phyloP scores from a whole-genome alignment of 1,140 invertebrate species.

The Calliopsis andreniformis region DNA sequence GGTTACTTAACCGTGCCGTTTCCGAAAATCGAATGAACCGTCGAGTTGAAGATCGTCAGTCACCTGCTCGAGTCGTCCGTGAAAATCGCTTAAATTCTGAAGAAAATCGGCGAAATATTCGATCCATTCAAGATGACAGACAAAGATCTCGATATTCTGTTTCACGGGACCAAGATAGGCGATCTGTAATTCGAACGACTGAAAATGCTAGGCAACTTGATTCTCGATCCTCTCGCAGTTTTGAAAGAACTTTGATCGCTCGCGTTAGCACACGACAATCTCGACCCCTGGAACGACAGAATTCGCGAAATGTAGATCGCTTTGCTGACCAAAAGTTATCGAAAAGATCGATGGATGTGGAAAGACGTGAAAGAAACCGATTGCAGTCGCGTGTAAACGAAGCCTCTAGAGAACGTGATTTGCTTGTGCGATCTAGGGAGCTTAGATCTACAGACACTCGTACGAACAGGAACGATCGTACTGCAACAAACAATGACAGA shows the following conservation, averaged over 20 bases:
- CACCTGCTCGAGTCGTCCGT: background rate
- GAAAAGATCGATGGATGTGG: background rate
- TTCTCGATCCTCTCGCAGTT: background rate
- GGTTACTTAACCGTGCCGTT: background rate
- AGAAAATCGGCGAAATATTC: background rate
- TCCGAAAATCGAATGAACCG: background rate
- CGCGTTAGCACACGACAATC: background rate
- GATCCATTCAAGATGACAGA: background rate
- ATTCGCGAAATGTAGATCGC: background rate
- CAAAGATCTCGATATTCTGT: background rate
- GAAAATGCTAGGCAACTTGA: background rate
- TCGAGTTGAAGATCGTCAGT: background rate
- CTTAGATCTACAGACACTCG: background rate
- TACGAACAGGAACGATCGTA: constrained; percentile 10
- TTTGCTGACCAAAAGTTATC: background rate
- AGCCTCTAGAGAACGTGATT: constrained; percentile 14
- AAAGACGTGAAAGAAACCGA: background rate
- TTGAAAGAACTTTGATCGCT: background rate
- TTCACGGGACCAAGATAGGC: background rate
- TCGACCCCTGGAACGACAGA: constrained; percentile 27
- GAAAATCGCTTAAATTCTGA: background rate
- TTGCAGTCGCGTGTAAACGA: background rate
- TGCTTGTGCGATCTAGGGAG: constrained; percentile 9
- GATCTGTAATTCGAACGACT: background rate
- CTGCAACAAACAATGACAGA: background rate